phyloP scores from a whole-genome alignment of 2,797 vertebrate species.

The Paguma larvata region DNA sequence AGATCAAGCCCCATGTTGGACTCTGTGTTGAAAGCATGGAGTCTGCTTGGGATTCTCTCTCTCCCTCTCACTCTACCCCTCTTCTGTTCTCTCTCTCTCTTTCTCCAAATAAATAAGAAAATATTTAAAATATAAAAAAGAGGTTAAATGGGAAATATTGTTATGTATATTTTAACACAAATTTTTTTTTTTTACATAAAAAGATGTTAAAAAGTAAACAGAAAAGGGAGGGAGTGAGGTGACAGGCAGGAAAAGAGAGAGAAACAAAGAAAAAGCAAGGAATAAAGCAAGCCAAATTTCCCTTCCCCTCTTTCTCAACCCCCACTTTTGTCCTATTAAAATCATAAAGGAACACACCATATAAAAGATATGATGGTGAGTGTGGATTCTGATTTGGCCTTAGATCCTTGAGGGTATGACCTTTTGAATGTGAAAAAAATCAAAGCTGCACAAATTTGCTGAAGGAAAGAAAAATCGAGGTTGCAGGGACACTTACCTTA shows the following conservation, averaged over 20 bases:
- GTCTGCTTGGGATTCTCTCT: background rate
- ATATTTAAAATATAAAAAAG: no score
- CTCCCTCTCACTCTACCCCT: no score
- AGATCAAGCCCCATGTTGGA: background rate
- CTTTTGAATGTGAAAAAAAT: background rate
- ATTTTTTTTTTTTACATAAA: no score
- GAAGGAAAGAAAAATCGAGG: slow-evolving; percentile 16
- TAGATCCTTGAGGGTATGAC: slow-evolving; percentile 7
- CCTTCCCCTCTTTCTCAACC: background rate
- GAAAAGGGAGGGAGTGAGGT: background rate
- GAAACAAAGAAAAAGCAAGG: slow-evolving; percentile 8
- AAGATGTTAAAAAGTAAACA: background rate
- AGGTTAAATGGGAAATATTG: no score
- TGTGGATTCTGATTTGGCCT: background rate
- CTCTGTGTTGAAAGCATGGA: background rate
- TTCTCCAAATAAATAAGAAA: no score
- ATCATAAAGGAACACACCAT: slow-evolving; percentile 19
- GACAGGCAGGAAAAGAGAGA: background rate
- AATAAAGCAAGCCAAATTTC: background rate
- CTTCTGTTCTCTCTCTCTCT: no score
- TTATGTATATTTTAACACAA: no score
- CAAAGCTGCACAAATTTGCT: slow-evolving; percentile 28
- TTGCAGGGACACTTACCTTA: background rate
- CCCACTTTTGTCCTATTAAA: background rate
- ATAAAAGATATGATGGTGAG: background rate